phyloP scores from a whole-genome alignment of 92 coral and sea anemone species.

The Porites evermanni region DNA sequence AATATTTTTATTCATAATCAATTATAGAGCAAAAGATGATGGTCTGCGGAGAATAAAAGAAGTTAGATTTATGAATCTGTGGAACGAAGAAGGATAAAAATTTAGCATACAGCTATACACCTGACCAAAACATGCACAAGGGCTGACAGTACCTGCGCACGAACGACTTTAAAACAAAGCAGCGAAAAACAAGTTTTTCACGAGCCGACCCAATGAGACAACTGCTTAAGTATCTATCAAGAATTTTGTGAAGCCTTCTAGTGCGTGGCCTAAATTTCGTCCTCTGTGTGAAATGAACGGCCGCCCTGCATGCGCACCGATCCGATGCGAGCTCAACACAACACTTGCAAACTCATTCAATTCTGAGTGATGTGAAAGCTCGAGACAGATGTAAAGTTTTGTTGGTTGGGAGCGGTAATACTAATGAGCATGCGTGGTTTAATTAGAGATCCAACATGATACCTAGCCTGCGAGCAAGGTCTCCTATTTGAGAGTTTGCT shows the following conservation, averaged over 20 bases:
- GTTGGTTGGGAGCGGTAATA: conserved; percentile 83
- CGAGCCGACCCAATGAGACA: conserved; percentile 63
- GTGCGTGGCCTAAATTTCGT: conserved; percentile 46
- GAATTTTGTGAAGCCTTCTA: conserved; percentile 63
- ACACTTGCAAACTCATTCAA: conserved; percentile 59
- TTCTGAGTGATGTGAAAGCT: conserved; percentile 53
- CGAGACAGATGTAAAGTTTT: conserved; percentile 83
- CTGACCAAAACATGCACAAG: conserved; percentile 79
- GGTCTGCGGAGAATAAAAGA: conserved; percentile 67
- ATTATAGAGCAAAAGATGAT: conserved; percentile 9
- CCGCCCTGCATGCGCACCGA: conserved; percentile 45
- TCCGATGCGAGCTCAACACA: conserved; percentile 53
- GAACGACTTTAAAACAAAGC: conserved; percentile 59
- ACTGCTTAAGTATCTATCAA: conserved; percentile 73
- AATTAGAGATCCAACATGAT: conserved; percentile 72
- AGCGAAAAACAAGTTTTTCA: conserved; percentile 76
- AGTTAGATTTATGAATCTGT: conserved; percentile 8
- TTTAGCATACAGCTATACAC: conserved; percentile 59
- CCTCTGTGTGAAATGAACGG: conserved; percentile 24
- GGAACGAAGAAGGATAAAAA: conserved; percentile 37
- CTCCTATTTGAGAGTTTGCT: too few relatives aligned
- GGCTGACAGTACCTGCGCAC: conserved; percentile 75
- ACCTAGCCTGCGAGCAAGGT: not conserved
- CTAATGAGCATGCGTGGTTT: conserved; percentile 87
- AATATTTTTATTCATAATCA: too few relatives aligned